Evolutionary conservation across 2,797 vertebrate genomes (phyloP).

Genomic region (Centropyge bicolor): DNA sequence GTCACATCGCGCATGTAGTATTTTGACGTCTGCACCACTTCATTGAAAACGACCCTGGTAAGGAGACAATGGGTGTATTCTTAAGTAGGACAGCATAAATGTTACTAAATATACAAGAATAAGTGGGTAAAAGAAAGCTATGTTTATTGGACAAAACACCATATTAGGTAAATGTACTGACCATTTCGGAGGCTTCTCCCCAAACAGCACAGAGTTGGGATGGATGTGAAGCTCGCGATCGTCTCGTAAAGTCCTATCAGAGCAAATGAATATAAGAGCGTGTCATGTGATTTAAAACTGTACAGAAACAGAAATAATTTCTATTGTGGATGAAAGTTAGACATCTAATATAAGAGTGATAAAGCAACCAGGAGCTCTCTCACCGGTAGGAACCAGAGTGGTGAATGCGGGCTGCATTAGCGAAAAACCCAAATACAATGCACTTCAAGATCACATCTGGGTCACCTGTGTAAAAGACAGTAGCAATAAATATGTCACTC

Average conservation of each 20-base stretch:
- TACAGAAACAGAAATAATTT: not conserved
- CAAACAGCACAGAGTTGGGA: slow-evolving; percentile 95
- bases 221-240: slow-evolving; percentile 97
- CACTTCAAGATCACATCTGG: slow-evolving; percentile 96
- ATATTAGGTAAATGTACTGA: slow-evolving; percentile 67
- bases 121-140: not conserved
- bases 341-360: not conserved
- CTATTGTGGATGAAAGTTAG: not conserved
- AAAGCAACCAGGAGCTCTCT: not conserved
- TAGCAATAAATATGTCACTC: not conserved
- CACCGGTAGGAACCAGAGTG: slow-evolving; percentile 97
- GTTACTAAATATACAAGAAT: not conserved
- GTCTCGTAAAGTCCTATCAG: slow-evolving; percentile 93
- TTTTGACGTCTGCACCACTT: slow-evolving; percentile 96
- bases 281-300: not conserved
- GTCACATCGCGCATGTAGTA: slow-evolving; percentile 99
- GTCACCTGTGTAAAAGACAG: slow-evolving; percentile 87
- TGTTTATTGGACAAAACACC: not conserved
- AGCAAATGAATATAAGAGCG: not conserved
- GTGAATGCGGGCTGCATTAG: slow-evolving; percentile 96
- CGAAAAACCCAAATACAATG: slow-evolving; percentile 96
- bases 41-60: slow-evolving; percentile 96
- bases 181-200: slow-evolving; percentile 98
- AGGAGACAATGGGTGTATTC: not conserved
- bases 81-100: not conserved